Base-by-base conservation (phyloP, 1,140 invertebrate species). In the Triops cancriformis region DNA sequence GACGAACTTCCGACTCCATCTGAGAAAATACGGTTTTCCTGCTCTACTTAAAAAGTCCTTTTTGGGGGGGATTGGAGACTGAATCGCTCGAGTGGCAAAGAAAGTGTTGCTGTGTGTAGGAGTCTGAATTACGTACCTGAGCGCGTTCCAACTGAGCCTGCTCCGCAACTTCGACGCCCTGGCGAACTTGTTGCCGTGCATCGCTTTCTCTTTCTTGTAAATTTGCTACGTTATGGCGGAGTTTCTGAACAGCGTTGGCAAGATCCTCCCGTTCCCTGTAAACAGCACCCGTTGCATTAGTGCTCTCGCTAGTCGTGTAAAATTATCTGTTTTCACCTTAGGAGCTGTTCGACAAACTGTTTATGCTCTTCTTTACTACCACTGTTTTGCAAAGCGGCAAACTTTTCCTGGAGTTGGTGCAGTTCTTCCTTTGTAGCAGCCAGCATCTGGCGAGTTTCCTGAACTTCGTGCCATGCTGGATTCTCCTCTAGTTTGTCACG, bases 121-220 rank as follows among this genome's bases (percentile, higher is more conserved):
- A 41, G 26, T 73, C 18, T 1, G 31, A 77, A 77, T 23, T 12
- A 72, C 14, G 73, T 73, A 78, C 77, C 41, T 78, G 77, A 27
- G 72, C 77, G 45, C 77, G 77, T 42, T 78, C 77, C 72, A 78
- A n/a, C 26, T 78, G 77, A 73, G 77, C 77, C 72, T 78, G 77
- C 45, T 78, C 77, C 3, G 77, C 77, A 43, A 78, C 77, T 73
- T 78, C 77, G 7, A 78, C 77, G 18, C 77, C 74, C 42, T 78
- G 77, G 10, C 74, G 77, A 14, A 78, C 73, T 78, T 78, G 77
- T 42, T 45, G 11, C 14, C 74, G 7, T 14, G 77, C 77, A 45
- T 78, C 77, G 14, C 26, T 41, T 74, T 78, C 77, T 5, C 77
- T 73, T 43, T 78, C 72, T 73, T 78, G 77, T 3, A 78, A 78